phyloP scores from a whole-genome alignment of 1,140 invertebrate species.

The Zaprionus ghesquierei region DNA sequence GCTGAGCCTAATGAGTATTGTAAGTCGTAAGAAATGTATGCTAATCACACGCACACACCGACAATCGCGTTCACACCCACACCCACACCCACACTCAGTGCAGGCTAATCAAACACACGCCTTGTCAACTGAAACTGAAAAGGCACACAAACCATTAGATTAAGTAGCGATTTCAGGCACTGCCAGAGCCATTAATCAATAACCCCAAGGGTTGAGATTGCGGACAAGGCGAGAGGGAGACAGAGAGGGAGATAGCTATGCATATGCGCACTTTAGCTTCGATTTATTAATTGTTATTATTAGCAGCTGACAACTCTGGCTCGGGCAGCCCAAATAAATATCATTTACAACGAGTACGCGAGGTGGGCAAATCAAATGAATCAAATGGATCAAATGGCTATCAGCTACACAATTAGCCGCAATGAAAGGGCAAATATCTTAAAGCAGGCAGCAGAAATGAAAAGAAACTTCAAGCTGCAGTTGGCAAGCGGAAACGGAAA shows the following conservation, averaged over 20 bases:
- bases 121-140: constrained; percentile 24
- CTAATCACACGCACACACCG: constrained; percentile 15
- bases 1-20: constrained; percentile 39
- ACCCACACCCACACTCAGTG: neutral
- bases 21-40: constrained; percentile 40
- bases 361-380: constrained; percentile 10
- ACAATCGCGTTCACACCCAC: neutral
- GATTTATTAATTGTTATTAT: constrained; percentile 72
- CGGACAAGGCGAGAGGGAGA: constrained; percentile 1
- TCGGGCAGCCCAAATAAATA: constrained; percentile 12
- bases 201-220: constrained; percentile 45
- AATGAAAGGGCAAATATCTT: neutral
- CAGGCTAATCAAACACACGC: constrained; percentile 42
- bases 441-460: constrained; percentile 17
- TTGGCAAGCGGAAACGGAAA: constrained; percentile 60
- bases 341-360: constrained; percentile 18
- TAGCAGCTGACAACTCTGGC: constrained; percentile 43
- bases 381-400: constrained; percentile 10
- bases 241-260: neutral
- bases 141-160: constrained; percentile 64
- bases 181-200: constrained; percentile 47
- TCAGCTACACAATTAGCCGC: neutral
- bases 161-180: constrained; percentile 62
- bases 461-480: too few relatives aligned
- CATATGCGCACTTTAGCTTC: constrained; percentile 25